These are phyloP conservation scores for Apodemia duryi DNA, from an alignment of 2,888 invertebrate species.

Conservation along the genomic window DNA sequence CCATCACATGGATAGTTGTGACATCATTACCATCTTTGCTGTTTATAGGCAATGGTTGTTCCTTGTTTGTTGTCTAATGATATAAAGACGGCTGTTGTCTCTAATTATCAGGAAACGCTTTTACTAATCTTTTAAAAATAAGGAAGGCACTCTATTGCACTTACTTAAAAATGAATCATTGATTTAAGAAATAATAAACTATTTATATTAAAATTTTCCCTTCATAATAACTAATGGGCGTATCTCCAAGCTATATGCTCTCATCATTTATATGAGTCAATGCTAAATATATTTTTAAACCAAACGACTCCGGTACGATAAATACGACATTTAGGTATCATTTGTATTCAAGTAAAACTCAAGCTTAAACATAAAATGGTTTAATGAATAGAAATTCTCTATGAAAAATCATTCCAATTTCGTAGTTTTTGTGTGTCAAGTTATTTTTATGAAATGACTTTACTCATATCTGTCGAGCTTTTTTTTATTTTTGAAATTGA, in stretches of 20 bases:
- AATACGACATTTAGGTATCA: not conserved
- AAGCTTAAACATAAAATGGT: too few relatives aligned
- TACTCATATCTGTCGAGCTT: too few relatives aligned
- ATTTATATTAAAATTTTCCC: slow-evolving; percentile 24
- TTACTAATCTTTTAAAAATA: too few relatives aligned
- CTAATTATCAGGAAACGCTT: too few relatives aligned
- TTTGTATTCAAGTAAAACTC: not conserved
- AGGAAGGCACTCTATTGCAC: not conserved
- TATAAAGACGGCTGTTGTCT: too few relatives aligned
- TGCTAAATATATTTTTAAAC: slow-evolving; percentile 11
- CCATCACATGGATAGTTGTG: too few relatives aligned
- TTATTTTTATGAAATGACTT: too few relatives aligned
- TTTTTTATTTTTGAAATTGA: too few relatives aligned
- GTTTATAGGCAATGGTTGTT: not conserved
- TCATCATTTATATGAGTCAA: slow-evolving; percentile 15
- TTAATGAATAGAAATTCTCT: too few relatives aligned
- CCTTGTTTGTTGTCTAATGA: not conserved
- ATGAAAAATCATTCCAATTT: too few relatives aligned
- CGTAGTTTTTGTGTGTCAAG: too few relatives aligned
- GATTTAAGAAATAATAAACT: slow-evolving; percentile 16
- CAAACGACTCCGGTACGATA: not conserved
- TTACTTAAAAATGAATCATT: slow-evolving; percentile 2
- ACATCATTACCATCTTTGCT: not conserved
- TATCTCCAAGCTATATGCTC: slow-evolving; percentile 11
- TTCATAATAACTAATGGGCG: slow-evolving; percentile 18